phyloP scores from a whole-genome alignment of 2,888 invertebrate genomes.

The Petrolisthes manimaculis region DNA sequence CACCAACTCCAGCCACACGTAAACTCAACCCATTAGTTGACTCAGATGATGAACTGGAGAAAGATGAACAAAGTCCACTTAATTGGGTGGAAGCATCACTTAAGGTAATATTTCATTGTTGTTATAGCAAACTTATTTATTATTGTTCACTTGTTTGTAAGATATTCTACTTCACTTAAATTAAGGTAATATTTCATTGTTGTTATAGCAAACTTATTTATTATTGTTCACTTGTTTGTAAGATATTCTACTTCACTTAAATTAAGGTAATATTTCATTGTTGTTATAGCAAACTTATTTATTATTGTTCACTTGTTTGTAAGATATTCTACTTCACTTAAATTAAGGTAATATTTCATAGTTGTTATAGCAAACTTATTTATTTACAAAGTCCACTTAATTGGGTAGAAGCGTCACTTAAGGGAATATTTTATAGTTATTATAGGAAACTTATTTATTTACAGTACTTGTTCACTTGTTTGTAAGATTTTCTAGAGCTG shows the following conservation, averaged over 20 bases:
- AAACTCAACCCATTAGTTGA: conserved; percentile 60
- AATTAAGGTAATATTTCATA: conserved; percentile 43
- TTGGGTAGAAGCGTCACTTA: conserved; percentile 59
- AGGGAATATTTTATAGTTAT: conserved; percentile 25
- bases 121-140: not conserved
- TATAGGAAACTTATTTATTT: not conserved
- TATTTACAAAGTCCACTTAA: conserved; percentile 42
- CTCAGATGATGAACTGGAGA: conserved; percentile 64
- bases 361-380: not conserved
- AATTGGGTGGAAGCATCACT: conserved; percentile 60
- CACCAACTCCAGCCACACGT: conserved; percentile 28
- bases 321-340: no score
- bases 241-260: no score
- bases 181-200: conserved; percentile 42
- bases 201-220: not conserved
- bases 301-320: not conserved
- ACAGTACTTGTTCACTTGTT: not conserved
- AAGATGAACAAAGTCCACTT: conserved; percentile 58
- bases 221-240: not conserved
- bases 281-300: not conserved
- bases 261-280: conserved; percentile 45
- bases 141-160: not conserved
- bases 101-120: conserved; percentile 36
- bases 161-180: no score
- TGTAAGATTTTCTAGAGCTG: no score